A percentile compares a stretch with the other conserved stretches of the same genome.
phyloP scores from a whole-genome alignment of 1,140 invertebrate species.

The Ooceraea biroi region DNA sequence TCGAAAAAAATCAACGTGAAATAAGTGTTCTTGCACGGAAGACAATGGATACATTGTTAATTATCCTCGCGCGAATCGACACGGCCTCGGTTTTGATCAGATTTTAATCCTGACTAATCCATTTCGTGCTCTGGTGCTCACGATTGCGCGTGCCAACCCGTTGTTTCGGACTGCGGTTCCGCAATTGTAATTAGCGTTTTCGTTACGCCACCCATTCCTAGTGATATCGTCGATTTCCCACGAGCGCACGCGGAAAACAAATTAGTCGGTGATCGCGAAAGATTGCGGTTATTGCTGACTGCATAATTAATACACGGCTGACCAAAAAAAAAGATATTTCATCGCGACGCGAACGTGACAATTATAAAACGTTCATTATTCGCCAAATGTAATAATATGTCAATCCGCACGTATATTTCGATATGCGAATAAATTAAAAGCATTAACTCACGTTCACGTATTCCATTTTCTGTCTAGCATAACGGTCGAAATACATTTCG shows the following conservation, averaged over 20 bases:
- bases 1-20: not conserved
- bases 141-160: constrained; percentile 40
- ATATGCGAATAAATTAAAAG: constrained; percentile 27
- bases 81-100: constrained; percentile 42
- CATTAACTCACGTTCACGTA: not conserved
- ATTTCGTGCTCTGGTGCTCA: constrained; percentile 45
- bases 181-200: constrained; percentile 65
- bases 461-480: not conserved
- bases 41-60: constrained; percentile 34
- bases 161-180: constrained; percentile 34
- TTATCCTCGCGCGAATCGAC: constrained; percentile 45
- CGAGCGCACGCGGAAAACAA: constrained; percentile 44
- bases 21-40: not conserved
- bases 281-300: constrained; percentile 23
- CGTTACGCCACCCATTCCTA: constrained; percentile 35
- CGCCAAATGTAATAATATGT: constrained; percentile 13
- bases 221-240: constrained; percentile 47
- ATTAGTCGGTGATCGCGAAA: constrained; percentile 21
- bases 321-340: constrained; percentile 16
- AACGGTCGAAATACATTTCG: not conserved
- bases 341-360: not conserved
- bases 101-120: constrained; percentile 64
- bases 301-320: constrained; percentile 40
- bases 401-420: not conserved
- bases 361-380: constrained; percentile 33